Conservation (phyloP, 2,113 vertebrate genomes). For the Labeo rohita region DNA sequence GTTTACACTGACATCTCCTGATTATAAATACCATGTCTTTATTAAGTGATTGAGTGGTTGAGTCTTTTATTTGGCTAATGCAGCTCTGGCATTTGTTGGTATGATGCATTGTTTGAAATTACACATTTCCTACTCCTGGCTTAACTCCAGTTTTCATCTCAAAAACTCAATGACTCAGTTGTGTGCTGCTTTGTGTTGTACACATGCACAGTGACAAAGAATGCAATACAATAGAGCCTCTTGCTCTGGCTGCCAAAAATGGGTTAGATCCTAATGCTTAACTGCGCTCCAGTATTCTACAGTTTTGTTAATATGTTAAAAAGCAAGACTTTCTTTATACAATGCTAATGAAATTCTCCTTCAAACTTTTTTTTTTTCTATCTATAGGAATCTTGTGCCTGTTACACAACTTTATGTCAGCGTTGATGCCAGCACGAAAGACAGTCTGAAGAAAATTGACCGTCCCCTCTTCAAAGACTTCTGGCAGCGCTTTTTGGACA, state of each 20-base stretch:
- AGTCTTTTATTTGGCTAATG: conserved; percentile 2
- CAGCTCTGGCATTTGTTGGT: background rate
- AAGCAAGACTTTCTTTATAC: background rate
- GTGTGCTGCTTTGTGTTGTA: background rate
- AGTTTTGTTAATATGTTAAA: conserved; percentile 23
- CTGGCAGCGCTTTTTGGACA: conserved; percentile 93
- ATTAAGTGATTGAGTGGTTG: background rate
- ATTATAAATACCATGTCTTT: background rate
- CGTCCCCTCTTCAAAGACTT: conserved; percentile 96
- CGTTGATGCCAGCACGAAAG: conserved; percentile 92
- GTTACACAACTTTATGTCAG: conserved; percentile 97
- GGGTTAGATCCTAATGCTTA: background rate
- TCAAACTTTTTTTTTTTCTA: background rate
- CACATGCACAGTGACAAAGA: background rate
- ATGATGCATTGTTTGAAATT: background rate
- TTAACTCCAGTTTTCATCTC: conserved; percentile 1
- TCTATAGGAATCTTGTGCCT: conserved; percentile 83
- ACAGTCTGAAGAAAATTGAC: conserved; percentile 92
- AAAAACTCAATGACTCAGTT: background rate
- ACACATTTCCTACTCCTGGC: background rate
- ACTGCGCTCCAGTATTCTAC: background rate
- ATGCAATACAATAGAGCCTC: background rate
- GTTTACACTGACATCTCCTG: background rate
- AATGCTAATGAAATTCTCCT: background rate
- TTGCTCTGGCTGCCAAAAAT: background rate